Base-by-base conservation (phyloP, 2,113 vertebrate genomes). In the Aptenodytes forsteri region DNA sequence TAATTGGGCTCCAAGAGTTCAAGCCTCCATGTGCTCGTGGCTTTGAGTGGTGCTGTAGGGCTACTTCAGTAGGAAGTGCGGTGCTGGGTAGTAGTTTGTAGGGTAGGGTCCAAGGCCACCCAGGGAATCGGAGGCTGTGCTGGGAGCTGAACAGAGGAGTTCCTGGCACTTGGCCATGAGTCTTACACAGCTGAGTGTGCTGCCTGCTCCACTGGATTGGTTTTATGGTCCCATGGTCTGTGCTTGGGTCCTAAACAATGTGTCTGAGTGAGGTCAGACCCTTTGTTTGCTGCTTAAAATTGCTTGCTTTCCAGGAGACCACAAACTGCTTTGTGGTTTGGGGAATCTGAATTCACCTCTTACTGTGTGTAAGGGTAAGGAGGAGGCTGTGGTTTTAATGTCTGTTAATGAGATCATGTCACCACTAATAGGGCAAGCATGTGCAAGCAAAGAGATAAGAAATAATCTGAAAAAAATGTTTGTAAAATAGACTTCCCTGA, bases 21-120 rank as follows among this genome's bases (percentile, higher is more conserved):
- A 36, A 26, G 23, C 64, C 10, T 67, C 27, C 1, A 0, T 9
- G 19, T 0, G 0, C 4, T 15, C 1, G 0, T 40, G 27, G 47
- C 52, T 67, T 34, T 61, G 50, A 30, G n/a, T n/a, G 77, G 10
- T 59, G 26, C 87, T 81, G 40, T 22, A 59, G n/a, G 47, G 27
- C 56, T 54, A 67, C 6, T 76, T 38, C 44, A 25, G 23, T 4
- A 9, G 8, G 2, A 69, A 69, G 27, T 32, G 7, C 23, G 71
- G 25, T 54, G 49, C 46, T 82, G 82, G 18, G 12, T 15, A 3
- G 36, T 36, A 32, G 49, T 66, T 71, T 40, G 44, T 27, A 47
- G 81, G 38, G 49, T 4, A 47, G 52, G 58, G 49, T 65, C 25
- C 11, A 56, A 65, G 83, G 76, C 80, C 55, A 87, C 59, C 54